Percentiles rank a stretch among this genome's conserved stretches.
These are phyloP conservation scores for Hestina assimilis DNA, from an alignment of 1,140 invertebrate species.

Conservation along the genomic window DNA sequence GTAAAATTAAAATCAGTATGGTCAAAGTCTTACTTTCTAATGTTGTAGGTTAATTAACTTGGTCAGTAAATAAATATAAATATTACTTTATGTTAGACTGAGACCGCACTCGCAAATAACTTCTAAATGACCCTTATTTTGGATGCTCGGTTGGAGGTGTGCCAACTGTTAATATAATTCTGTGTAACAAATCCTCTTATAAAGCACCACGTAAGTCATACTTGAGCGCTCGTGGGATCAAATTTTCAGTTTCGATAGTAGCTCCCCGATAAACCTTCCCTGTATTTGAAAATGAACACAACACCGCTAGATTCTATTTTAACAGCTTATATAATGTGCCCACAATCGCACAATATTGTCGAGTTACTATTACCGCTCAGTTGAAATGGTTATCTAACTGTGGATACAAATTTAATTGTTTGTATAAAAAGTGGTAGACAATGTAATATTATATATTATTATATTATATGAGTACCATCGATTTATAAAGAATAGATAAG, in stretches of 20 bases:
- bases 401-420: slow-evolving; percentile 18
- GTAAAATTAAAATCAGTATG: no score
- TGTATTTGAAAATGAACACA: slow-evolving; percentile 25
- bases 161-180: slow-evolving; percentile 29
- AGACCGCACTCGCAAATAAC: background rate
- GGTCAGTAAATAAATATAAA: background rate
- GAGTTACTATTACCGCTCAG: slow-evolving; percentile 6
- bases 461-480: no score
- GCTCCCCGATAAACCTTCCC: slow-evolving; percentile 24
- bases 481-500: no score
- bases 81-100: background rate
- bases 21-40: no score
- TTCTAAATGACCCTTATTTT: slow-evolving; percentile 14
- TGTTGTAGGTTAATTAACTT: background rate
- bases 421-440: background rate
- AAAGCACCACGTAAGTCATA: slow-evolving; percentile 33
- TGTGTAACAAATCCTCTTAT: slow-evolving; percentile 29
- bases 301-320: slow-evolving; percentile 26
- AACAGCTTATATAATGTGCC: slow-evolving; percentile 30
- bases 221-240: slow-evolving; percentile 31
- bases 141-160: slow-evolving; percentile 15
- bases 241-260: slow-evolving; percentile 33
- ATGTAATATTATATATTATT: no score
- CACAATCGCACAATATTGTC: slow-evolving; percentile 23
- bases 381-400: slow-evolving; percentile 23